Conservation (phyloP, 2,797 vertebrate genomes). For the Sitta carolinensis region DNA sequence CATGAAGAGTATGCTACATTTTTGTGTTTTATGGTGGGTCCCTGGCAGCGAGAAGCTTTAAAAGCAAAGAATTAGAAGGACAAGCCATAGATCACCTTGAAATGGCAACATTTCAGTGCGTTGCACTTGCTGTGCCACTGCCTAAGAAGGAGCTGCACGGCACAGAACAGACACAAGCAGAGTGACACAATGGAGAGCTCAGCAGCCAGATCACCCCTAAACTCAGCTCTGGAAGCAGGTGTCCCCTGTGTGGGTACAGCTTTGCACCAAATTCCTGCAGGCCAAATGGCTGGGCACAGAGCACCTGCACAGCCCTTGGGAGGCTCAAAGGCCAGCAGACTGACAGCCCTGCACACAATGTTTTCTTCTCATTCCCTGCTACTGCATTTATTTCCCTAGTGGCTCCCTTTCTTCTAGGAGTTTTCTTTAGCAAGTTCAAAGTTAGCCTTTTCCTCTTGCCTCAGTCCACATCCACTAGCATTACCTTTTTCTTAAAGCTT, state of each 20-base stretch:
- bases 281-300: not conserved
- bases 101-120: not conserved
- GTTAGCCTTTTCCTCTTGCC: not conserved
- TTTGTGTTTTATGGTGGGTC: conserved; percentile 22
- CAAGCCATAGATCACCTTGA: conserved; percentile 10
- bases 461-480: not conserved
- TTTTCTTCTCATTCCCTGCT: not conserved
- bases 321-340: not conserved
- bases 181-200: not conserved
- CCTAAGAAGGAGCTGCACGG: not conserved
- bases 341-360: not conserved
- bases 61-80: conserved; percentile 2
- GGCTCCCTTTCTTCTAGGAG: not conserved
- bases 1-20: not conserved
- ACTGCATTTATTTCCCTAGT: not conserved
- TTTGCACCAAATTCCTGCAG: not conserved
- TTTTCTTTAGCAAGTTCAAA: not conserved
- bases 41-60: not conserved
- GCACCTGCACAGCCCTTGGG: not conserved
- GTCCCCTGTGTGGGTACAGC: not conserved
- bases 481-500: not conserved
- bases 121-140: not conserved
- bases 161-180: not conserved
- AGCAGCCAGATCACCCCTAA: not conserved
- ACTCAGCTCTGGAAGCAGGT: fast-evolving